Evolutionary conservation across 2,797 vertebrate genomes (phyloP).

Genomic region (Coranthus polyacanthus): DNA sequence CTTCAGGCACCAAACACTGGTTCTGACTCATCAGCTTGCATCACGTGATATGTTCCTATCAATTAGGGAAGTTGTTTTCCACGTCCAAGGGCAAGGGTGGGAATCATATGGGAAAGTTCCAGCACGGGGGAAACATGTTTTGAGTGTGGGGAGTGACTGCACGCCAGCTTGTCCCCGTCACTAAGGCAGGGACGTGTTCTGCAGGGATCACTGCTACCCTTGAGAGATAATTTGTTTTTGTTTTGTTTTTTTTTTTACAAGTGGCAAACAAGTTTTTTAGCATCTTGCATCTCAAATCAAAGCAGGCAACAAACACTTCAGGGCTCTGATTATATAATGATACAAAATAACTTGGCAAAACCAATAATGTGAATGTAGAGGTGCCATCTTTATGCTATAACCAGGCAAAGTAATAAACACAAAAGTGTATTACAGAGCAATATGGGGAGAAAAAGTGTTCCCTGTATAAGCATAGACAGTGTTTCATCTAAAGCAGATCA

Average conservation of each 20-base stretch:
- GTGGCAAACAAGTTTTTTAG: conserved; percentile 50
- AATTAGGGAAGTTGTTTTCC: conserved; percentile 73
- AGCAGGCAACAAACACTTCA: conserved; percentile 16
- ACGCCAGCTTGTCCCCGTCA: conserved; percentile 56
- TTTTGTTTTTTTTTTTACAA: conserved; percentile 26
- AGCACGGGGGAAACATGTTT: conserved; percentile 54
- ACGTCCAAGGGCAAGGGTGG: conserved; percentile 45
- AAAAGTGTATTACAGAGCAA: neutral
- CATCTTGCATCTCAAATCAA: conserved; percentile 40
- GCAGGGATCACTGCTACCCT: conserved; percentile 46
- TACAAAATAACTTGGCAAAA: conserved; percentile 23
- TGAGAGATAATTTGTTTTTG: conserved; percentile 42
- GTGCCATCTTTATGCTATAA: conserved; percentile 2
- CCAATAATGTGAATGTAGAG: conserved; percentile 2
- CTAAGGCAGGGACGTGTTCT: conserved; percentile 58
- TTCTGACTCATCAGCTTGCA: conserved; percentile 34
- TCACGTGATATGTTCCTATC: conserved; percentile 48
- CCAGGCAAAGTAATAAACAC: neutral
- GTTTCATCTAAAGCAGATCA: no score
- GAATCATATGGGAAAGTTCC: conserved; percentile 62
- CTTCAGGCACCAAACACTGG: conserved; percentile 46
- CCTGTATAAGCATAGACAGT: no score
- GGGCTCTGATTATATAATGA: conserved; percentile 17
- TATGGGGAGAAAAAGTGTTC: no score
- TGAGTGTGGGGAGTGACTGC: conserved; percentile 50